Base-by-base conservation (phyloP, 2,113 vertebrate genomes). In the rabbit (Oryctolagus cuniculus) region DNA sequence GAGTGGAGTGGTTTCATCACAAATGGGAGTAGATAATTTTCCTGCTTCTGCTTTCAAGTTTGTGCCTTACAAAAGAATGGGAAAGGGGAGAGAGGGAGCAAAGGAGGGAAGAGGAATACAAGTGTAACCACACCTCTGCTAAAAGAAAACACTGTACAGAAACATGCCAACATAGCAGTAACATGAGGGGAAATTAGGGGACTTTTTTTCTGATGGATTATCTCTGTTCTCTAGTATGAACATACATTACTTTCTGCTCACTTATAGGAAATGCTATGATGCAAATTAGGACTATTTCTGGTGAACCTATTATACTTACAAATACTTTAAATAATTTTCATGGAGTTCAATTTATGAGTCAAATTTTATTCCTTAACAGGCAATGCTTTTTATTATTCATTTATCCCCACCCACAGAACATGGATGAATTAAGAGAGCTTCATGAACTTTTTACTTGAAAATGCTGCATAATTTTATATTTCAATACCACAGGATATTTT, bases 231-330 rank as follows among this genome's bases (percentile, higher is more conserved):
- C 83, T 61, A 88, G 69, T 94, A 90, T 93, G 66, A 90, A 61
- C 61, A 78, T 85, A 69, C 73, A 96, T 90, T 91, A 86, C 82
- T 95, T 96, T 90, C 86, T 96, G 53, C 22, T 93, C 70, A 24
- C 82, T 95, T 96, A 96, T 87, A 83, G 66, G 34, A 97, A 96
- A 96, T 73, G 83, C 63, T 89, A n/a, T 86, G 85, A 95, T 97
- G 96, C 94, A 96, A 97, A 97, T 97, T 89, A 97, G 91, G 93
- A 93, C 95, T 95, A 96, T 97, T 96, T 96, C 67, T 97, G 83
- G 86, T 51, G 87, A 96, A 77, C 51, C 72, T 95, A 94, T 96
- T 96, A 95, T 91, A 95, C 70, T 81, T 96, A 95, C 64, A 97
- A 96, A 91, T 91, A 87, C 83, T 97, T 97, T 97, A 91, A 97